Percentiles rank a stretch among this genome's conserved stretches.
Evolutionary conservation across 1,140 invertebrate species (phyloP).

Genomic region (Ceratitis capitata): DNA sequence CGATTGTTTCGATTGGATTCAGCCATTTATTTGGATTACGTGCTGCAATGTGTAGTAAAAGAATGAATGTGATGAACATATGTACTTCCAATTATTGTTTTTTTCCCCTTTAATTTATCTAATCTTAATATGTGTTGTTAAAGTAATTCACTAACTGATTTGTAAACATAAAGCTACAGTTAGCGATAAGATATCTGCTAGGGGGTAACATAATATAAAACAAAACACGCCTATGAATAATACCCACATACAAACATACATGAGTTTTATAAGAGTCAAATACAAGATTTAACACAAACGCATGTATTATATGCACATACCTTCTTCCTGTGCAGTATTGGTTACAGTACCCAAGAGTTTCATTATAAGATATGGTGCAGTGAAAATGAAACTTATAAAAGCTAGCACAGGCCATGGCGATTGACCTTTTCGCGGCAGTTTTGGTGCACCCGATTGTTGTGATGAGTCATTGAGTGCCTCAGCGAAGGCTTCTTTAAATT

Average conservation of each 20-base stretch:
- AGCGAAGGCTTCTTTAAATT: conserved; percentile 71
- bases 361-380: conserved; percentile 92
- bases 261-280: too few relatives aligned
- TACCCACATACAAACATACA: neutral
- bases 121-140: neutral
- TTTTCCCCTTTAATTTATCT: conserved; percentile 8
- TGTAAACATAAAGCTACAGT: neutral
- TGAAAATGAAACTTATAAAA: conserved; percentile 87
- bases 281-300: too few relatives aligned
- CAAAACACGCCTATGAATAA: neutral
- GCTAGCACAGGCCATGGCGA: conserved; percentile 78
- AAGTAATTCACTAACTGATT: neutral
- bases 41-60: conserved; percentile 70
- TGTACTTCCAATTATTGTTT: neutral
- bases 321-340: conserved; percentile 68
- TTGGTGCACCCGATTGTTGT: conserved; percentile 46
- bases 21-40: conserved; percentile 76
- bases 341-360: conserved; percentile 78
- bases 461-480: conserved; percentile 65
- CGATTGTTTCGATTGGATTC: conserved; percentile 76
- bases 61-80: neutral
- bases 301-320: conserved; percentile 59
- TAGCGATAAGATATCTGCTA: neutral
- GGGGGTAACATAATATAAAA: neutral
- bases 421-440: conserved; percentile 51